Conservation (phyloP, 2,797 vertebrate genomes). For the Benthosema pterotum region DNA sequence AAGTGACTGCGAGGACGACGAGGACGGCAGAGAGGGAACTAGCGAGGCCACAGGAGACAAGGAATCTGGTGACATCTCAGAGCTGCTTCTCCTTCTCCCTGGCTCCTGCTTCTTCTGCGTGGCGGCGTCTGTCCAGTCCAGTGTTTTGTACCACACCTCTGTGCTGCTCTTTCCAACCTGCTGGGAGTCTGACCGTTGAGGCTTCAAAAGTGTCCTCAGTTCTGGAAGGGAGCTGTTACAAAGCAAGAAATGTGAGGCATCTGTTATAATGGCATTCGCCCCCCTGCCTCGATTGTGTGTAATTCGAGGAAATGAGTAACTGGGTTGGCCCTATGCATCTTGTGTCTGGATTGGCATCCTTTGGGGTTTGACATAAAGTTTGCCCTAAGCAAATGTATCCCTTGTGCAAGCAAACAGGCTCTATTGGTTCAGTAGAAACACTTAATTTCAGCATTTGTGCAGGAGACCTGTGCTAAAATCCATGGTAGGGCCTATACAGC, state of each 20-base stretch:
- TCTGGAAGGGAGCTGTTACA: slow-evolving; percentile 79
- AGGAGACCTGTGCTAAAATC: too few relatives aligned
- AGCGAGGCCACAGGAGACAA: slow-evolving; percentile 14
- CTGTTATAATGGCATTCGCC: too few relatives aligned
- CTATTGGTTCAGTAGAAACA: too few relatives aligned
- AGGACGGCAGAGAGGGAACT: slow-evolving; percentile 24
- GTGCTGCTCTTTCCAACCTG: slow-evolving; percentile 60
- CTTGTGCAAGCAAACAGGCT: too few relatives aligned
- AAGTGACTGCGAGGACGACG: slow-evolving; percentile 43
- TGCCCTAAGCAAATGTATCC: too few relatives aligned
- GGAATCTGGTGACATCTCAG: slow-evolving; percentile 39
- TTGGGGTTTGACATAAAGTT: too few relatives aligned
- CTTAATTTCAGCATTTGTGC: too few relatives aligned
- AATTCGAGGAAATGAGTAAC: too few relatives aligned
- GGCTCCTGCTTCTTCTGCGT: slow-evolving; percentile 68
- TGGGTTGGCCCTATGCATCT: too few relatives aligned
- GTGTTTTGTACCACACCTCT: slow-evolving; percentile 84
- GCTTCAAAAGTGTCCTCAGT: slow-evolving; percentile 72
- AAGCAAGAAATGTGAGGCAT: background rate
- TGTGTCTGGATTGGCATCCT: too few relatives aligned
- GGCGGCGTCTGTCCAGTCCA: slow-evolving; percentile 86
- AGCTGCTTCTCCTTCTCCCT: slow-evolving; percentile 24
- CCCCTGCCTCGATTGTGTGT: too few relatives aligned
- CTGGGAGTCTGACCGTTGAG: slow-evolving; percentile 23
- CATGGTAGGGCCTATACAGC: too few relatives aligned